phyloP scores from a whole-genome alignment of 2,888 invertebrate genomes.

The Pyrocoelia pectoralis region DNA sequence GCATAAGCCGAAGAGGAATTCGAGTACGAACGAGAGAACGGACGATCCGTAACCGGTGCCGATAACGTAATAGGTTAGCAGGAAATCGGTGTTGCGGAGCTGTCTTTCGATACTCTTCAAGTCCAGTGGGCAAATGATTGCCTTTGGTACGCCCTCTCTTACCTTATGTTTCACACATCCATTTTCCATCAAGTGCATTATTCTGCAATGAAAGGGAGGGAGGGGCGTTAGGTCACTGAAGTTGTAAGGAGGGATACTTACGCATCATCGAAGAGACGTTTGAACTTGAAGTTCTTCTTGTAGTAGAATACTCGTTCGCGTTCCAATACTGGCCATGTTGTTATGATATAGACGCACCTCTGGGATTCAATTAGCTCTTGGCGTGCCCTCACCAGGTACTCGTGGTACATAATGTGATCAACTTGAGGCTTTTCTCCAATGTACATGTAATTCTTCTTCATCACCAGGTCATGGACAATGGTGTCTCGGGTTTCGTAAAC shows the following conservation, averaged over 20 bases:
- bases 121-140: conserved; percentile 78
- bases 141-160: conserved; percentile 68
- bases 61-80: conserved; percentile 79
- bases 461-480: conserved; percentile 56
- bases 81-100: conserved; percentile 73
- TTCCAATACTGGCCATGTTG: conserved; percentile 69
- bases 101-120: conserved; percentile 78
- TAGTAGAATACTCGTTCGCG: conserved; percentile 74
- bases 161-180: conserved; percentile 74
- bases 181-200: conserved; percentile 70
- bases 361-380: conserved; percentile 63
- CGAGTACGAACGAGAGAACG: conserved; percentile 67
- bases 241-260: conserved; percentile 54
- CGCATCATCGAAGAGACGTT: conserved; percentile 70
- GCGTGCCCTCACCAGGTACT: conserved; percentile 68
- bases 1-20: conserved; percentile 57
- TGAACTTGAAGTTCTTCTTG: conserved; percentile 65
- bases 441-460: conserved; percentile 61
- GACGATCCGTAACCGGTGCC: conserved; percentile 70
- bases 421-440: conserved; percentile 71
- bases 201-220: conserved; percentile 63
- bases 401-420: conserved; percentile 70
- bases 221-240: background rate
- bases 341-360: conserved; percentile 76
- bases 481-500: conserved; percentile 50